Percentiles rank a stretch among this genome's conserved stretches.
These are phyloP conservation scores for Cabera pusaria DNA, from an alignment of 2,888 invertebrate species.

Conservation along the genomic window DNA sequence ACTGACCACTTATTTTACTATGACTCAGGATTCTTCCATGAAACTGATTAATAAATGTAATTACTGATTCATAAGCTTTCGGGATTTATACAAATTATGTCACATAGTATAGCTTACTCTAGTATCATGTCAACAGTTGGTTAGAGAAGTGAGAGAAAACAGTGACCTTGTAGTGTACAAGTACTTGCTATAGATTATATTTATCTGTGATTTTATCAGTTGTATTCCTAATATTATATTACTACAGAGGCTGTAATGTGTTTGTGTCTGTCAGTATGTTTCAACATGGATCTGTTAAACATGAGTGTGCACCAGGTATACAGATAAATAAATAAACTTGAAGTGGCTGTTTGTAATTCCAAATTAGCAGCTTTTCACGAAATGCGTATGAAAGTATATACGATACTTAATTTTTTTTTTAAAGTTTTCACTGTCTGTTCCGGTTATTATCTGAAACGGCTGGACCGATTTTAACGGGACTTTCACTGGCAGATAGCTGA, in stretches of 20 bases:
- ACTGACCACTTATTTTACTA: slow-evolving; percentile 1
- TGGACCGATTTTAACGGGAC: too few species aligned
- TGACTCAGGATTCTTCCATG: slow-evolving; percentile 13
- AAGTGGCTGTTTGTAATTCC: too few species aligned
- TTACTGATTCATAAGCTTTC: slow-evolving; percentile 13
- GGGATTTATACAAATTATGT: too few species aligned
- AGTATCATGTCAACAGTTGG: neutral
- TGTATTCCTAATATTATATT: slow-evolving; percentile 13
- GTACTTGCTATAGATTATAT: too few species aligned
- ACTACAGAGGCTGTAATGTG: slow-evolving; percentile 15
- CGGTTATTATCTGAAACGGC: too few species aligned
- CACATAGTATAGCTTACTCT: too few species aligned
- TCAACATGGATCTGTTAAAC: slow-evolving; percentile 18
- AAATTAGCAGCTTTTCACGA: too few species aligned
- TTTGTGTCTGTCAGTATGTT: slow-evolving; percentile 18
- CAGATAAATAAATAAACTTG: too few species aligned
- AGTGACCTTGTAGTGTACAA: slow-evolving; percentile 18
- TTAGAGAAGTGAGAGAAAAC: slow-evolving; percentile 13
- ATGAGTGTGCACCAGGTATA: slow-evolving; percentile 13
- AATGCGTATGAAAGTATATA: too few species aligned
- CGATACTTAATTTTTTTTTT: too few species aligned
- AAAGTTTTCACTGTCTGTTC: too few species aligned
- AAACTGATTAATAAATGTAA: slow-evolving; percentile 5
- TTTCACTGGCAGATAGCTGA: too few species aligned
- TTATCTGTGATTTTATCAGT: slow-evolving; percentile 10